A percentile compares a stretch with the other conserved stretches of the same genome.
phyloP scores from a whole-genome alignment of 2,113 vertebrate genomes.

The Dromaius novaehollandiae region DNA sequence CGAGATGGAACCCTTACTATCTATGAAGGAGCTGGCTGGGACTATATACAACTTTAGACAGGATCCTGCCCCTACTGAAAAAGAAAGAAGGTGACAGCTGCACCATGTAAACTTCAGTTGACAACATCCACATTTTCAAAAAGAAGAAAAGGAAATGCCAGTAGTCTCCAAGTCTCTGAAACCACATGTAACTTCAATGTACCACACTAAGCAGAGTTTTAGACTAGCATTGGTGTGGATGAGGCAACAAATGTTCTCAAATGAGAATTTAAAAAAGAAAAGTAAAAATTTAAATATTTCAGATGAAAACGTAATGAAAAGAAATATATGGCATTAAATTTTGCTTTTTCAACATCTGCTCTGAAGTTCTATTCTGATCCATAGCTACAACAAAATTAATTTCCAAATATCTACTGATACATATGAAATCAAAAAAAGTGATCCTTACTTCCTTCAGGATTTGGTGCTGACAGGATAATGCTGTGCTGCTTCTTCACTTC shows the following conservation, averaged over 20 bases:
- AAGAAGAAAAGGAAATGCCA: not conserved
- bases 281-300: too few relatives aligned
- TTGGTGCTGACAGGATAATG: slow-evolving; percentile 92
- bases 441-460: slow-evolving; percentile 90
- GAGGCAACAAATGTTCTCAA: not conserved
- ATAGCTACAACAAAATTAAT: not conserved
- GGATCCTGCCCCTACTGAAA: not conserved
- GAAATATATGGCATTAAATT: not conserved
- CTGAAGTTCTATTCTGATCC: not conserved
- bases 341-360: not conserved
- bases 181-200: not conserved
- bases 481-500: slow-evolving; percentile 95
- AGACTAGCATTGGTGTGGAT: not conserved
- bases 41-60: not conserved
- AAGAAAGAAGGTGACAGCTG: not conserved
- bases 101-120: rapidly evolving
- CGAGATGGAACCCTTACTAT: not conserved
- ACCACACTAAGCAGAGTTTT: not conserved
- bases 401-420: not conserved
- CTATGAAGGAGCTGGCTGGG: not conserved
- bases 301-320: too few relatives aligned
- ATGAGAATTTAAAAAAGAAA: not conserved
- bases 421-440: not conserved
- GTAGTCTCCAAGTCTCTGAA: not conserved
- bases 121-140: not conserved